Base-by-base conservation (phyloP, 2,888 invertebrate genomes). In the Acrocyrtus sp. region DNA sequence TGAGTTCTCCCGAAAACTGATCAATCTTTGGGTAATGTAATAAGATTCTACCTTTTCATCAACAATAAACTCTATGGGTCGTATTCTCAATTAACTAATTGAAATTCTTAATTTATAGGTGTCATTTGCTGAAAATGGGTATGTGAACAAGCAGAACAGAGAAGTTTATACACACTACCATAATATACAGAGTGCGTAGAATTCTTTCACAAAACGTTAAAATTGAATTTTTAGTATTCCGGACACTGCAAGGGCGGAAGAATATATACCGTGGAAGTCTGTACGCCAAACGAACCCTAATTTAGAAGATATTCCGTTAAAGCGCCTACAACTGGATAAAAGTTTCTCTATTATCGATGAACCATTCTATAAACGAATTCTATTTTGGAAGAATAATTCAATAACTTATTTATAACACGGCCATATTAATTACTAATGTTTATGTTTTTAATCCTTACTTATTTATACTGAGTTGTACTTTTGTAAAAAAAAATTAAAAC, bases 381-480 rank as follows among this genome's bases (percentile, higher is more conserved):
- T 75, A 17, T 69, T 79, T 68, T 78, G 78, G 78, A 77, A 78
- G 50, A 56, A 67, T 56, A 53, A 63, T 43, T 70, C 70, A n/a
- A 66, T 74, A 34, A 60, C 74, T 0, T 70, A 70, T 66, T 56
- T 74, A 65, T 63, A 62, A 66, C 8, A n/a, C n/a, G n/a, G n/a
- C n/a, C n/a, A n/a, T n/a, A n/a, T n/a, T n/a, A 47, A 8, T n/a
- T 47, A n/a, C n/a, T n/a, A n/a, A n/a, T n/a, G n/a, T n/a, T n/a
- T n/a, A n/a, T n/a, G n/a, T n/a, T n/a, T n/a, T n/a, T n/a, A n/a
- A n/a, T n/a, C n/a, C n/a, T n/a, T n/a, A n/a, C n/a, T n/a, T n/a
- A n/a, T n/a, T n/a, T n/a, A n/a, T n/a, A n/a, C n/a, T n/a, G n/a
- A n/a, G n/a, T n/a, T n/a, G n/a, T n/a, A n/a, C n/a, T n/a, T n/a